Percentiles rank a stretch among this genome's conserved stretches.
Evolutionary conservation across 2,888 invertebrate species (phyloP).

Genomic region (Malthinus seriepunctatus): DNA sequence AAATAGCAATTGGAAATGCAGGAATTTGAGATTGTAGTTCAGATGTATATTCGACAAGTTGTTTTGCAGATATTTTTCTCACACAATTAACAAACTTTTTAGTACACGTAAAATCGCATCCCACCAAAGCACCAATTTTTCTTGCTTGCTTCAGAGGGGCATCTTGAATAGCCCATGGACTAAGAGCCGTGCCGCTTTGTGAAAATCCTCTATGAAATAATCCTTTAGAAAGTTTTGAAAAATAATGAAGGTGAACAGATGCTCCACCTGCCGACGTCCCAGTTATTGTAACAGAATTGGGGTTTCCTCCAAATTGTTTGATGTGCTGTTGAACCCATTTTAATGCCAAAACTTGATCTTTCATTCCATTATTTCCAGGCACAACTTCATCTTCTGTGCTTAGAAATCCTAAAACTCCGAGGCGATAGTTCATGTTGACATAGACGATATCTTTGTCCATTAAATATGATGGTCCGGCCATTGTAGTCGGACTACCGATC

Average conservation of each 20-base stretch:
- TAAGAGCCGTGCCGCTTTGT: constrained; percentile 69
- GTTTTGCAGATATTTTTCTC: constrained; percentile 60
- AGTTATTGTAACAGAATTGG: constrained; percentile 46
- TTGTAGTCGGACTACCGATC: constrained; percentile 42
- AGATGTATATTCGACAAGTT: constrained; percentile 58
- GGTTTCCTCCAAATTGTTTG: constrained; percentile 48
- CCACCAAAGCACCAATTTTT: constrained; percentile 61
- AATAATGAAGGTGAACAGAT: constrained; percentile 49
- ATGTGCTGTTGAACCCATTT: constrained; percentile 49
- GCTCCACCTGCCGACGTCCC: constrained; percentile 49
- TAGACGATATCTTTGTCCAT: neutral
- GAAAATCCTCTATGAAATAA: constrained; percentile 66
- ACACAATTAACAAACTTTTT: constrained; percentile 66
- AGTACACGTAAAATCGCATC: constrained; percentile 62
- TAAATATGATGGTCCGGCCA: constrained; percentile 45
- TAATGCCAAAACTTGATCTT: constrained; percentile 50
- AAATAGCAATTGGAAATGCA: neutral
- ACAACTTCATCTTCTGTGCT: neutral
- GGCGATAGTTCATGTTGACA: neutral
- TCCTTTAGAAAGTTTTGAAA: constrained; percentile 48
- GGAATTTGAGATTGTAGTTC: constrained; percentile 56
- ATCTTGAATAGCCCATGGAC: constrained; percentile 59
- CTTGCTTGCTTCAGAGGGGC: constrained; percentile 63
- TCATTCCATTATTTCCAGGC: constrained; percentile 60
- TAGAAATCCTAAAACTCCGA: neutral